Conservation (phyloP, 2,888 invertebrate species). For the Lathronympha strigana region DNA sequence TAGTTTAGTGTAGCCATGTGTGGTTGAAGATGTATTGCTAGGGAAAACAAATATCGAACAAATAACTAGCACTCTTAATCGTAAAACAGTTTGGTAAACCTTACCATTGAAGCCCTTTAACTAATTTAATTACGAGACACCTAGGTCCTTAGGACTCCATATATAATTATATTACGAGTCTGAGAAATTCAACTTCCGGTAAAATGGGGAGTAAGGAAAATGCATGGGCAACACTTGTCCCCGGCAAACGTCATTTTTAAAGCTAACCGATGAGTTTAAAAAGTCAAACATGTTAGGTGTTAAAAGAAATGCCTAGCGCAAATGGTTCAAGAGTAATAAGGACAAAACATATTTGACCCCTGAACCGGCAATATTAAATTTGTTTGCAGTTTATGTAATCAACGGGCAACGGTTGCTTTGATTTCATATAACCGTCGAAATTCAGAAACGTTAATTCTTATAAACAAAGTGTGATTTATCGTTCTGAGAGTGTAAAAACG, state of each 20-base stretch:
- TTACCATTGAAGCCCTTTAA: neutral
- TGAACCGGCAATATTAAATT: conserved; percentile 45
- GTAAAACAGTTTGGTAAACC: neutral
- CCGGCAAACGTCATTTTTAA: conserved; percentile 11
- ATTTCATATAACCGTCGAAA: conserved; percentile 63
- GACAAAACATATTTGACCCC: conserved; percentile 41
- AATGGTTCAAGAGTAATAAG: conserved; percentile 44
- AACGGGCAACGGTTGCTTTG: conserved; percentile 75
- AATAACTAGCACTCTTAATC: neutral
- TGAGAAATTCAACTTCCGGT: too few relatives aligned
- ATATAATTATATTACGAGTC: too few relatives aligned
- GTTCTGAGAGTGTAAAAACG: conserved; percentile 51
- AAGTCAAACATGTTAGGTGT: conserved; percentile 45
- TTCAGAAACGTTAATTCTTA: conserved; percentile 47
- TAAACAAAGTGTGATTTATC: conserved; percentile 50
- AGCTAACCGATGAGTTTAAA: conserved; percentile 53
- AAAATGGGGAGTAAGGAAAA: too few relatives aligned
- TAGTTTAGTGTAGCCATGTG: conserved; percentile 13
- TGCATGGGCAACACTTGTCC: neutral
- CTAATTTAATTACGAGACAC: too few relatives aligned
- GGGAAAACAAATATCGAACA: neutral
- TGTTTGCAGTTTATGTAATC: conserved; percentile 48
- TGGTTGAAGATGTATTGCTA: neutral
- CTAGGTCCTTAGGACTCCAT: too few relatives aligned
- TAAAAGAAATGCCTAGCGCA: conserved; percentile 45